Conservation (phyloP, 2,797 vertebrate genomes). For the Dendrocincla fuliginosa region DNA sequence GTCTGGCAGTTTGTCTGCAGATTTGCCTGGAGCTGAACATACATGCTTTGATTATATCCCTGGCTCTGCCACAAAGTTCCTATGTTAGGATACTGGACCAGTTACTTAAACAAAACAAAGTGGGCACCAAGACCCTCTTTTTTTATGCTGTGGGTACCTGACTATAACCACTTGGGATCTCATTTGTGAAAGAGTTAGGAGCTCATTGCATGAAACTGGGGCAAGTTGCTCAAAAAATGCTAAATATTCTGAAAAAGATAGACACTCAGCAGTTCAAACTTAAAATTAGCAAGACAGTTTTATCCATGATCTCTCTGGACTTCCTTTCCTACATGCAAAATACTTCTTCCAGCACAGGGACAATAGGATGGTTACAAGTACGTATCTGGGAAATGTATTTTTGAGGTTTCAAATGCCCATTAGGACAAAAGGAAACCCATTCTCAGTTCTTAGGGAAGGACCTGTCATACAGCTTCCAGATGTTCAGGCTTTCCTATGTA, state of each 20-base stretch:
- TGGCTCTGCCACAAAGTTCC: slow-evolving; percentile 9
- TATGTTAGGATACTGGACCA: background rate
- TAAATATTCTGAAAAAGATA: background rate
- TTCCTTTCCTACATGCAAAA: background rate
- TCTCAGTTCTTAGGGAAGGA: background rate
- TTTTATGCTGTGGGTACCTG: background rate
- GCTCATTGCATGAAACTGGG: background rate
- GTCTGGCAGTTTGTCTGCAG: slow-evolving; percentile 23
- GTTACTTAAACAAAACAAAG: background rate
- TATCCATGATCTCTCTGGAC: background rate
- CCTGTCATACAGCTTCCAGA: background rate
- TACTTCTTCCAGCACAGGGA: background rate
- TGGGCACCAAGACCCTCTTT: background rate
- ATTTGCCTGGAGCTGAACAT: slow-evolving; percentile 31
- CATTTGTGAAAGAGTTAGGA: background rate
- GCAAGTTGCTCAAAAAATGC: background rate
- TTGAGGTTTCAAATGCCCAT: background rate
- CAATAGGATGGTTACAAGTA: background rate
- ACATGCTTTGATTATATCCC: slow-evolving; percentile 23
- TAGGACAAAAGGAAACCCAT: background rate
- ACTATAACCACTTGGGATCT: background rate
- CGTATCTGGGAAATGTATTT: background rate
- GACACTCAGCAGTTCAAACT: background rate
- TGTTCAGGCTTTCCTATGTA: background rate
- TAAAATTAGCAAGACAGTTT: background rate